Conservation (phyloP, 2,113 vertebrate species). For the Vidua macroura region DNA sequence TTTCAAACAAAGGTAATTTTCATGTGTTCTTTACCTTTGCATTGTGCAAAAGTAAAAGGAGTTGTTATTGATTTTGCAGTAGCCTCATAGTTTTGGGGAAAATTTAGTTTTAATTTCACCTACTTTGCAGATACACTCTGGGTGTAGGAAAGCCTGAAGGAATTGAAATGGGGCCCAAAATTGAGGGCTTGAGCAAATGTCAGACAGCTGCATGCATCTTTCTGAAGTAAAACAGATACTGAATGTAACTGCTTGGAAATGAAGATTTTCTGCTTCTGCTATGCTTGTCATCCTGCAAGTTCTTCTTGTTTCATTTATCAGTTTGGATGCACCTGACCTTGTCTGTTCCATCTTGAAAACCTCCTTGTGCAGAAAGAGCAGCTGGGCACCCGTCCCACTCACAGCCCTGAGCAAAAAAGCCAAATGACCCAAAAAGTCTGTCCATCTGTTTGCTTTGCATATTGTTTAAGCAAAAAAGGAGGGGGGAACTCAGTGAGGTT, state of each 20-base stretch:
- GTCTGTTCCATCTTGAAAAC: constrained; percentile 68
- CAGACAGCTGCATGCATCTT: constrained; percentile 66
- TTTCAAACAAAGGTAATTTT: not conserved
- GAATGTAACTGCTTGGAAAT: constrained; percentile 77
- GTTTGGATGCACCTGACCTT: constrained; percentile 72
- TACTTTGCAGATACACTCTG: not conserved
- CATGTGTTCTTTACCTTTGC: not conserved
- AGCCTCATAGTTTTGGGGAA: not conserved
- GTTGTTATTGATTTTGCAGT: not conserved
- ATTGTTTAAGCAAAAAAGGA: not conserved
- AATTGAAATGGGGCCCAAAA: constrained; percentile 22
- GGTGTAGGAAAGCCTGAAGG: not conserved
- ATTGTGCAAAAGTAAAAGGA: not conserved
- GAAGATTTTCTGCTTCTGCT: constrained; percentile 73
- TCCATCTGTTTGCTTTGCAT: not conserved
- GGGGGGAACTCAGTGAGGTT: not conserved
- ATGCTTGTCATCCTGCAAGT: constrained; percentile 70
- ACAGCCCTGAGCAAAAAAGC: not conserved
- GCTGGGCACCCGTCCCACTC: not conserved
- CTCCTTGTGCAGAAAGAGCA: constrained; percentile 42
- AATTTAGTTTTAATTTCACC: not conserved
- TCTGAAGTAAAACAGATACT: constrained; percentile 72
- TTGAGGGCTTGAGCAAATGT: constrained; percentile 30
- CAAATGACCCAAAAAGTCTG: not conserved
- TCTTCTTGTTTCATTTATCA: constrained; percentile 65